These are phyloP conservation scores for Coregonus clupeaformis DNA, from an alignment of 2,113 vertebrate species.

Conservation along the genomic window DNA sequence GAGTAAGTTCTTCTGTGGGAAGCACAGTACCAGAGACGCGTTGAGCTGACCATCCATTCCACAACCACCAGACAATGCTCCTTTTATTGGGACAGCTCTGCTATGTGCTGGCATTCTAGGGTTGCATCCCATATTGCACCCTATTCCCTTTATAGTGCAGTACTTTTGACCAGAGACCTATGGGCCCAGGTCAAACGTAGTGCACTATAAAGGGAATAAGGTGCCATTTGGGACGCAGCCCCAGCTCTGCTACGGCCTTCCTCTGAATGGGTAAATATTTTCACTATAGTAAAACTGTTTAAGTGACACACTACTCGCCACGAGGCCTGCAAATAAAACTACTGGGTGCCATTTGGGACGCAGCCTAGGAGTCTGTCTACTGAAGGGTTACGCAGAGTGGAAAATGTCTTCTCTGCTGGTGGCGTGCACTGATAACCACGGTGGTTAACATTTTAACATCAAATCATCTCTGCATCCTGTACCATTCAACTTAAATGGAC, in stretches of 20 bases:
- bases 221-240: too few species aligned
- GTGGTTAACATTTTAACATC: not conserved
- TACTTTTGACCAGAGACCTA: too few species aligned
- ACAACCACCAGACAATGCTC: slow-evolving; percentile 18
- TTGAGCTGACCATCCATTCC: not conserved
- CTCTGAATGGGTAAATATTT: slow-evolving; percentile 17
- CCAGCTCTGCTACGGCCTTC: not conserved
- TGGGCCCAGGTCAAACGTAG: too few species aligned
- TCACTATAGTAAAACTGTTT: slow-evolving; percentile 12
- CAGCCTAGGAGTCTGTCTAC: not conserved
- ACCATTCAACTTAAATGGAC: not conserved
- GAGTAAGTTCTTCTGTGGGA: slow-evolving; percentile 13
- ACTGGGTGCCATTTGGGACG: not conserved
- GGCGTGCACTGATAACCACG: not conserved
- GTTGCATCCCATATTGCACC: too few species aligned
- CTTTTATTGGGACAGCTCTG: slow-evolving; percentile 9
- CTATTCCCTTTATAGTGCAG: too few species aligned
- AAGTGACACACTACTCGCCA: not conserved
- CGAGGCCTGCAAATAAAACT: slow-evolving; percentile 1
- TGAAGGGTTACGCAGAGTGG: not conserved
- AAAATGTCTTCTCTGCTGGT: not conserved
- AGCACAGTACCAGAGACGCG: slow-evolving; percentile 5
- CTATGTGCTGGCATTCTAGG: not conserved
- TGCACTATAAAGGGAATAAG: too few species aligned
- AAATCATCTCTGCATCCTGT: not conserved